Conservation (phyloP, 1,140 invertebrate species). For the Zophobas atratus region DNA sequence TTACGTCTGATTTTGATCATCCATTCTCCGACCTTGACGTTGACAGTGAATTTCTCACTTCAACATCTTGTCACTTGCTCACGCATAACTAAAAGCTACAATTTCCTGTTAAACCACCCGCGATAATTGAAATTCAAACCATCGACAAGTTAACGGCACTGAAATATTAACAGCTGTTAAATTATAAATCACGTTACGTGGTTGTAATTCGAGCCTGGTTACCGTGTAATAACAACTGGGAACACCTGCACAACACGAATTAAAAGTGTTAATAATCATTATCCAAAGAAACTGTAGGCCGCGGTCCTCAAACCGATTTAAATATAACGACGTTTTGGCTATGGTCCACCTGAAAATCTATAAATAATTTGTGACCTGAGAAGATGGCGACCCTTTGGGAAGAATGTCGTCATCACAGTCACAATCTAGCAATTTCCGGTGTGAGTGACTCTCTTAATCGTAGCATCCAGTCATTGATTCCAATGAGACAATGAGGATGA, state of each 20-base stretch:
- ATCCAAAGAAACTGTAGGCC: not conserved
- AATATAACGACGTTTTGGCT: constrained; percentile 18
- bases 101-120: not conserved
- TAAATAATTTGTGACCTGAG: constrained; percentile 10
- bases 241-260: constrained; percentile 32
- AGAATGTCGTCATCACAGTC: constrained; percentile 14
- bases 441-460: constrained; percentile 9
- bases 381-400: constrained; percentile 18
- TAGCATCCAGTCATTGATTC: not conserved
- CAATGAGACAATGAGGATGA: constrained; percentile 6
- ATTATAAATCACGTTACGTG: constrained; percentile 28
- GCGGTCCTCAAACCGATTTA: not conserved
- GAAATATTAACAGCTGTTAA: constrained; percentile 34
- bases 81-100: not conserved
- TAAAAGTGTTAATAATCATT: not conserved
- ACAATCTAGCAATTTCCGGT: constrained; percentile 35
- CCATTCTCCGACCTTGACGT: not conserved
- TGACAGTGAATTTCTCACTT: constrained; percentile 5
- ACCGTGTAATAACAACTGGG: constrained; percentile 13
- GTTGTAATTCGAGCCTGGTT: constrained; percentile 8
- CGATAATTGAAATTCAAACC: constrained; percentile 33
- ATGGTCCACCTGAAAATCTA: constrained; percentile 36
- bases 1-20: not conserved
- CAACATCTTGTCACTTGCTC: constrained; percentile 18
- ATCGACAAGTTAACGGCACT: constrained; percentile 21